A percentile compares a stretch with the other conserved stretches of the same genome.
Evolutionary conservation across 2,888 invertebrate genomes (phyloP).

Genomic region (Crocallis elinguaria): DNA sequence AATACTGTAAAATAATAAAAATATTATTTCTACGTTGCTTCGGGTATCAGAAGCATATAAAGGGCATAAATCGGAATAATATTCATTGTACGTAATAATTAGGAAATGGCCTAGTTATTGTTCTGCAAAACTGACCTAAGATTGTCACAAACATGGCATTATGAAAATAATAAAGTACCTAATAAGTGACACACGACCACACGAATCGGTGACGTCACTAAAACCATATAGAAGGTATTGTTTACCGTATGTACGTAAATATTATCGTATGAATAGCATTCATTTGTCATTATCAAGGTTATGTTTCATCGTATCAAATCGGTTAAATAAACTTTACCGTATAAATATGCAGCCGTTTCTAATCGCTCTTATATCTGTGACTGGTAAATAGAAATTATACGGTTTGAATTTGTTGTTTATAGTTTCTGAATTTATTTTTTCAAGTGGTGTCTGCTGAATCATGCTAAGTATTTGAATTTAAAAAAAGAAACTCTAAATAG

Average conservation of each 20-base stretch:
- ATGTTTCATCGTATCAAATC: constrained; percentile 30
- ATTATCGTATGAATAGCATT: constrained; percentile 28
- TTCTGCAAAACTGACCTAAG: constrained; percentile 12
- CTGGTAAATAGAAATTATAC: constrained; percentile 11
- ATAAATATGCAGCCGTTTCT: constrained; percentile 18
- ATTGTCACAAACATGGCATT: not conserved
- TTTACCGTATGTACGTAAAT: constrained; percentile 28
- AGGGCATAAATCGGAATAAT: constrained; percentile 5
- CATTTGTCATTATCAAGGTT: constrained; percentile 37
- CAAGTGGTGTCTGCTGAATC: not conserved
- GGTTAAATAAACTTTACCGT: constrained; percentile 23
- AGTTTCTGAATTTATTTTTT: not conserved
- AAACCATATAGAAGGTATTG: constrained; percentile 5
- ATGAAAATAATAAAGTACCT: constrained; percentile 36
- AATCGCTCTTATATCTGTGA: constrained; percentile 16
- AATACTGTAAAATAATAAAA: constrained; percentile 38
- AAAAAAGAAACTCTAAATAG: too few relatives aligned
- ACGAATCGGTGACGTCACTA: constrained; percentile 33
- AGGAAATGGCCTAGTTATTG: constrained; percentile 1
- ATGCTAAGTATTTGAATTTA: too few relatives aligned
- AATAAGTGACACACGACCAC: constrained; percentile 42
- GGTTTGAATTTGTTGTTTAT: not conserved
- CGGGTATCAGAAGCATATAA: constrained; percentile 4
- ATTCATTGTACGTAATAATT: not conserved
- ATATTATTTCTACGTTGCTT: constrained; percentile 9